These are phyloP conservation scores for Marisa cornuarietis DNA, from an alignment of 1,140 invertebrate genomes.

Conservation along the genomic window DNA sequence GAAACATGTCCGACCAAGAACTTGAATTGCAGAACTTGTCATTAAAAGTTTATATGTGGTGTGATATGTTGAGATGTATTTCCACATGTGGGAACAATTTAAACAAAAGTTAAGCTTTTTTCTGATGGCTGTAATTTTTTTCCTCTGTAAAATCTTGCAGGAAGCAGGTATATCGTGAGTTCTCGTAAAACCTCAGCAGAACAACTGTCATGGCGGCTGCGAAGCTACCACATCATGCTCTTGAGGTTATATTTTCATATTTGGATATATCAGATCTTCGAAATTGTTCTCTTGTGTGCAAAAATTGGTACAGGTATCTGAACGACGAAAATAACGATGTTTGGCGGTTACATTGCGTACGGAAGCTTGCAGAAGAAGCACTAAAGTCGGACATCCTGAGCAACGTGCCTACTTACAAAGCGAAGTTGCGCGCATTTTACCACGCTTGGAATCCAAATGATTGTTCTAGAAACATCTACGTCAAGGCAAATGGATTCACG, in stretches of 20 bases:
- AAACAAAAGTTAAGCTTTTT: neutral
- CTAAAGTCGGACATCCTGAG: constrained; percentile 91
- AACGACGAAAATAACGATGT: constrained; percentile 95
- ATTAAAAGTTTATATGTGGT: neutral
- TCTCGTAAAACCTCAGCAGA: constrained; percentile 16
- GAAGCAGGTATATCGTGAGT: constrained; percentile 9
- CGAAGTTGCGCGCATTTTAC: constrained; percentile 92
- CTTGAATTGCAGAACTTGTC: neutral
- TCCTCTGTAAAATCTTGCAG: neutral
- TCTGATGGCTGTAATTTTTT: too few species aligned
- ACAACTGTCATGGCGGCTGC: constrained; percentile 50
- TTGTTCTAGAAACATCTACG: constrained; percentile 95
- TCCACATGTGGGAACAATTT: neutral
- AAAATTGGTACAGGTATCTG: constrained; percentile 89
- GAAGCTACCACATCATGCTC: constrained; percentile 78
- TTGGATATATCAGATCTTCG: constrained; percentile 85
- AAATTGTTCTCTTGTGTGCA: constrained; percentile 92
- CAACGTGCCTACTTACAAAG: constrained; percentile 89
- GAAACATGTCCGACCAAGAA: neutral
- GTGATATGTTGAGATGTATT: neutral
- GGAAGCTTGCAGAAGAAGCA: constrained; percentile 88
- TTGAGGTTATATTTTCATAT: constrained; percentile 95
- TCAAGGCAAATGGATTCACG: constrained; percentile 97
- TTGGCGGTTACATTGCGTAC: constrained; percentile 90
- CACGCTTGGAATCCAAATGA: constrained; percentile 98